These are phyloP conservation scores for Thunnus maccoyii DNA, from an alignment of 2,113 vertebrate species.

Conservation along the genomic window DNA sequence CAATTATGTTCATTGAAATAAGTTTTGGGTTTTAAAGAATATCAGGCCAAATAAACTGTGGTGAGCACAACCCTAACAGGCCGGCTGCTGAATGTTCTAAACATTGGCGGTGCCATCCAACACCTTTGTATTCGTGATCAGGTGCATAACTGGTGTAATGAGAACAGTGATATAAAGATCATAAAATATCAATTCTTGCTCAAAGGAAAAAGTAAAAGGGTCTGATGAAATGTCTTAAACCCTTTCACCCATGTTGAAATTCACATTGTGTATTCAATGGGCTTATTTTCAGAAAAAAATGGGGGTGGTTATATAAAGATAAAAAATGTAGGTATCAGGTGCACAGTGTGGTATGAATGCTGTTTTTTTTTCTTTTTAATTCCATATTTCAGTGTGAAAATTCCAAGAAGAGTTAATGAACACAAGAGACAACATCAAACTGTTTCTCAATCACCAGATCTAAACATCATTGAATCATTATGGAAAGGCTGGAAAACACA, in stretches of 20 bases:
- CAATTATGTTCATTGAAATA: no score
- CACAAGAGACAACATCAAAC: not conserved
- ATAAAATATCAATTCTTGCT: not conserved
- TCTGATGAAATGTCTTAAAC: not conserved
- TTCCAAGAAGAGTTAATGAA: slow-evolving; percentile 13
- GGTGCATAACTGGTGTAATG: not conserved
- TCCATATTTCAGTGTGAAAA: not conserved
- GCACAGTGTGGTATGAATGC: not conserved
- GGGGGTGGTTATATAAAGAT: not conserved
- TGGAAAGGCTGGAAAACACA: slow-evolving; percentile 11
- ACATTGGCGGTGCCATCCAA: not conserved
- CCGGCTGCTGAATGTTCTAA: slow-evolving; percentile 28
- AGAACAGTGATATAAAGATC: not conserved
- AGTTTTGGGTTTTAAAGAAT: not conserved
- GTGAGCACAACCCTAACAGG: slow-evolving; percentile 26
- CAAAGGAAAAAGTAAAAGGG: not conserved
- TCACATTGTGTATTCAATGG: no score
- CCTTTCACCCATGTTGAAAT: not conserved
- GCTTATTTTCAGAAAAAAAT: no score
- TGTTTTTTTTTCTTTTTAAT: not conserved
- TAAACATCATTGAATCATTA: not conserved
- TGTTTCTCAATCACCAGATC: not conserved
- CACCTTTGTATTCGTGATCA: slow-evolving; percentile 19
- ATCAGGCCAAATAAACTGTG: slow-evolving; percentile 3
- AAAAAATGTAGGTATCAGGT: not conserved